Conservation (phyloP, 2,888 invertebrate species). For the Scaeva pyrastri region DNA sequence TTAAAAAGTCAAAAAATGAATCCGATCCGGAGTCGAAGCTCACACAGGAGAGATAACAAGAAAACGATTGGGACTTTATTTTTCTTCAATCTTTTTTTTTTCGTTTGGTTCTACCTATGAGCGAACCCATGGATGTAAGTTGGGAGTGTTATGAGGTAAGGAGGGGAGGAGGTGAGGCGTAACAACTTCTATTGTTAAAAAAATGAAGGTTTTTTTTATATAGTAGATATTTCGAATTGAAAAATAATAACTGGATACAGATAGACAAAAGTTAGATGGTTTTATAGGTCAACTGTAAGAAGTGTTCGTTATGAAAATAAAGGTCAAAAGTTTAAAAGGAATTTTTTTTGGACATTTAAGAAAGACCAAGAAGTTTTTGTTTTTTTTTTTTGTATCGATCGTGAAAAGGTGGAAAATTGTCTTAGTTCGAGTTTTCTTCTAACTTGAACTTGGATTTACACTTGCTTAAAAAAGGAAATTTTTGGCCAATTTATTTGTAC, state of each 20-base stretch:
- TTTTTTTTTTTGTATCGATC: too few relatives aligned
- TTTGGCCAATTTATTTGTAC: too few relatives aligned
- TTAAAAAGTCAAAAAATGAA: slow-evolving; percentile 51
- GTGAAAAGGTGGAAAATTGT: too few relatives aligned
- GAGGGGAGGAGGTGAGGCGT: not conserved
- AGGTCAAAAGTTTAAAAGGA: not conserved
- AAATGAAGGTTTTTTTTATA: not conserved
- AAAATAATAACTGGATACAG: not conserved
- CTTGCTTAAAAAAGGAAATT: too few relatives aligned
- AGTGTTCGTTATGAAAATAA: not conserved
- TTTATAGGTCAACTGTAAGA: slow-evolving; percentile 15
- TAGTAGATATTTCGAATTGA: not conserved
- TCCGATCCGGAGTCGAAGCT: not conserved
- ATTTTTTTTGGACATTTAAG: not conserved
- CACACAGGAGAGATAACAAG: slow-evolving; percentile 61
- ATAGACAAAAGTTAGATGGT: not conserved
- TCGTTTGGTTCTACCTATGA: not conserved
- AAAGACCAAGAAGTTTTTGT: too few relatives aligned
- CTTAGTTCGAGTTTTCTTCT: too few relatives aligned
- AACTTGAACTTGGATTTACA: too few relatives aligned
- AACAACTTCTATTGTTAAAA: not conserved
- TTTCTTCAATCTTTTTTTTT: slow-evolving; percentile 65
- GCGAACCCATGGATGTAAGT: not conserved
- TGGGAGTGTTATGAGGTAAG: slow-evolving; percentile 7
- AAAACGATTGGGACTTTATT: slow-evolving; percentile 75